A percentile compares a stretch with the other conserved stretches of the same genome.
Evolutionary conservation across 2,797 vertebrate genomes (phyloP).

Genomic region (Leptoclinus maculatus): DNA sequence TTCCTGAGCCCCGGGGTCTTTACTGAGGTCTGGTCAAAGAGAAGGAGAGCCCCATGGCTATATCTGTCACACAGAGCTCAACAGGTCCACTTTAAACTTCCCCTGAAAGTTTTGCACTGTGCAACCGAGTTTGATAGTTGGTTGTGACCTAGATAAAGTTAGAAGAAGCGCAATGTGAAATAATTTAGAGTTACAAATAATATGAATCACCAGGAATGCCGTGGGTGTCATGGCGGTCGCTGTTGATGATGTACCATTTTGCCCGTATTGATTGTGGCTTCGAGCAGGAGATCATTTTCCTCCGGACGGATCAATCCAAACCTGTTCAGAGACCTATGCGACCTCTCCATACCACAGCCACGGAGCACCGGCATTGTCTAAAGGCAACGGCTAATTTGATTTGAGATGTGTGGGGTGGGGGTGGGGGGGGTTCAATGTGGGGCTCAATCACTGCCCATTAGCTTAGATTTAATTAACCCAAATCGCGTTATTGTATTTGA

Average conservation of each 20-base stretch:
- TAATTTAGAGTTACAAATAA: slow-evolving; percentile 3
- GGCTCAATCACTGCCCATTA: slow-evolving; percentile 83
- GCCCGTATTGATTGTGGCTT: slow-evolving; percentile 51
- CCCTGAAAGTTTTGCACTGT: slow-evolving; percentile 58
- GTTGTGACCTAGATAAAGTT: slow-evolving; percentile 28
- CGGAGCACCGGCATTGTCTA: slow-evolving; percentile 63
- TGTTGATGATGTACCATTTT: slow-evolving; percentile 26
- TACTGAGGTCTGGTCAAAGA: slow-evolving; percentile 69
- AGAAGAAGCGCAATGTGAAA: background rate
- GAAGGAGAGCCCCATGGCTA: slow-evolving; percentile 74
- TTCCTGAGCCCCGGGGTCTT: slow-evolving; percentile 74
- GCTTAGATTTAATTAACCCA: slow-evolving; percentile 85
- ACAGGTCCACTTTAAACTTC: slow-evolving; percentile 63
- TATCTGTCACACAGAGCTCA: slow-evolving; percentile 73
- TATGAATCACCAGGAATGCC: background rate
- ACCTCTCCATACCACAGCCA: slow-evolving; percentile 61
- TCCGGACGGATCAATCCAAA: slow-evolving; percentile 74
- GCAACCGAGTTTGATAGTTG: slow-evolving; percentile 41
- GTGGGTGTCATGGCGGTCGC: background rate
- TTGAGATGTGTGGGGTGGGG: slow-evolving; percentile 54
- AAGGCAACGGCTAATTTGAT: slow-evolving; percentile 81
- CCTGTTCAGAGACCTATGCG: slow-evolving; percentile 57
- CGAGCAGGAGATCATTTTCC: slow-evolving; percentile 49
- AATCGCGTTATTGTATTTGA: slow-evolving; percentile 85
- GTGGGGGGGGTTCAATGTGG: slow-evolving; percentile 56